Base-by-base conservation (phyloP, 2,888 invertebrate species). In the Alsophila aescularia region DNA sequence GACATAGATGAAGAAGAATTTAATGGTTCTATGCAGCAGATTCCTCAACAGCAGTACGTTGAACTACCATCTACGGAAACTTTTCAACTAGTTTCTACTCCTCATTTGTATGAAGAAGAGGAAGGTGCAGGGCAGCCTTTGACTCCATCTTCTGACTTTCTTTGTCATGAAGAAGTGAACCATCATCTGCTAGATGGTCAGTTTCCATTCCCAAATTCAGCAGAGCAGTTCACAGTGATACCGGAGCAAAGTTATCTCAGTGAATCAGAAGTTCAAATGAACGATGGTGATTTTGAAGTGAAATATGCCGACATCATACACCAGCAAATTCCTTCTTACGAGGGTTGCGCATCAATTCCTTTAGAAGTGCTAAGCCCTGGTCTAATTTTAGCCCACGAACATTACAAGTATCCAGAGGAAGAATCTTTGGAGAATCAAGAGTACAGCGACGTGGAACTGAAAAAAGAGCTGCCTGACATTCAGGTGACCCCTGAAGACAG, bases 31-130 rank as follows among this genome's bases (percentile, higher is more conserved):
- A 70, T 92, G 10, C 83, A 85, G 3, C 88, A 90, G 59, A 79
- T 94, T 44, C 90, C 93, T 0, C 91, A 85, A 31, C 85, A 93
- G 48, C 93, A 94, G 52, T 95, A 94, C 69, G 84, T 94, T 27
- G 90, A 94, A 64, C 83, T 95, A 45, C 92, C 93, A 41, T 90
- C 93, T 6, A 89, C 93, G 5, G 94, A 94, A 75, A 89, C 93
- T 2, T 95, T 94, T 71, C 94, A 95, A 67, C 75, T 95, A 61
- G 92, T 94, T 10, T 91, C 93, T 7, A 90, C 93, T 8, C 90
- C 92, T 43, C 87, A 89, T 64, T 77, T 93, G 47, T 93, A 94
- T 53, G 94, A 94, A 57, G 93, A 94, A 75, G 94, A 94, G 57
- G 95, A 95, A 66, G 93, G 93, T 42, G 67, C 70, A 32, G 90